Conservation (phyloP, 2,888 invertebrate species). For the Oithona nana region DNA sequence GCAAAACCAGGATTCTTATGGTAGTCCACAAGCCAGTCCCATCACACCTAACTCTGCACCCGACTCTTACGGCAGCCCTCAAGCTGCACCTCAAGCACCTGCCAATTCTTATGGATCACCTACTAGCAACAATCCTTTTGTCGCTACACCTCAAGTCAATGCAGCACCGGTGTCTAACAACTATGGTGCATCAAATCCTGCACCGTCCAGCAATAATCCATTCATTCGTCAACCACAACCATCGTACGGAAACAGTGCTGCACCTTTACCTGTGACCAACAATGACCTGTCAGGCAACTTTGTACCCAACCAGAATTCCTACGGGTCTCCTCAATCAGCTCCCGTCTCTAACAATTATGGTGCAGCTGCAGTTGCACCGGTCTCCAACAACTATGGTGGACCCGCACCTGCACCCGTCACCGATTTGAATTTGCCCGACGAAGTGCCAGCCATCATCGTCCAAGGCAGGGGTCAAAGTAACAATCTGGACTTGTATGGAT, state of each 20-base stretch:
- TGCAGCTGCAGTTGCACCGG: background rate
- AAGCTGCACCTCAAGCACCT: background rate
- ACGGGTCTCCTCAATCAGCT: background rate
- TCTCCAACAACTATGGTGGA: background rate
- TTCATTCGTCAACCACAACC: background rate
- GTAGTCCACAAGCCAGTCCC: background rate
- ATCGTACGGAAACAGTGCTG: background rate
- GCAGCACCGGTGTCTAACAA: background rate
- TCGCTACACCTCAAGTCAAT: background rate
- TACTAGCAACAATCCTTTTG: background rate
- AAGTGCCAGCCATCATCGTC: background rate
- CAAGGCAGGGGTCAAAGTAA: background rate
- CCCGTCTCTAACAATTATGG: background rate
- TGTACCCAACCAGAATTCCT: background rate
- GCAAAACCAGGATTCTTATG: background rate
- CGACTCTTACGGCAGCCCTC: constrained; percentile 1
- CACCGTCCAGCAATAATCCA: background rate
- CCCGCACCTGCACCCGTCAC: background rate
- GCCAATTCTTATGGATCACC: background rate
- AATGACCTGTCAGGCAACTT: background rate
- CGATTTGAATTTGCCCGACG: background rate
- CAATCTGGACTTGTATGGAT: background rate
- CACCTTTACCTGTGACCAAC: background rate
- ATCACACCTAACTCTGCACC: background rate
- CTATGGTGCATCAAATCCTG: background rate